phyloP scores from a whole-genome alignment of 2,888 invertebrate genomes.

The Napeogenes sylphis region DNA sequence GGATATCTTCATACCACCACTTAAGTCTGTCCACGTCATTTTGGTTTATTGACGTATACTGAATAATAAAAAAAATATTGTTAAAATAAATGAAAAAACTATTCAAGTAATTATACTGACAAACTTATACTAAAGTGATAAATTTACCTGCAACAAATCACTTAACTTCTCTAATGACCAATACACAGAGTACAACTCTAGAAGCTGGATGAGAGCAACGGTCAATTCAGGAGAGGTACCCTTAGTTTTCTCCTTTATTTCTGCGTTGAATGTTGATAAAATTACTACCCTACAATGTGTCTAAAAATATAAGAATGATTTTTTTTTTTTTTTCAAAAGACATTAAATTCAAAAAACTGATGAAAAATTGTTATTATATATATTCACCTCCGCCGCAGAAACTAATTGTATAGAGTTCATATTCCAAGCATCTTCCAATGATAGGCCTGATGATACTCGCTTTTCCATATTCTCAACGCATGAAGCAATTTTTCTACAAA shows the following conservation, averaged over 20 bases:
- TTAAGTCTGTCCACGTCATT: slow-evolving; percentile 76
- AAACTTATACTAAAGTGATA: too few relatives aligned
- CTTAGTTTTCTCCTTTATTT: slow-evolving; percentile 59
- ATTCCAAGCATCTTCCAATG: slow-evolving; percentile 91
- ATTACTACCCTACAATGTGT: slow-evolving; percentile 90
- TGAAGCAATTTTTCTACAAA: slow-evolving; percentile 81
- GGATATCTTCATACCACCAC: slow-evolving; percentile 80
- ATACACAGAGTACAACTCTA: slow-evolving; percentile 86
- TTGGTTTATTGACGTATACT: slow-evolving; percentile 80
- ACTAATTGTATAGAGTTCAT: slow-evolving; percentile 87
- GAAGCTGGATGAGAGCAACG: slow-evolving; percentile 81
- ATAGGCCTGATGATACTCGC: slow-evolving; percentile 78
- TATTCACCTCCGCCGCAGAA: slow-evolving; percentile 86
- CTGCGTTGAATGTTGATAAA: slow-evolving; percentile 82
- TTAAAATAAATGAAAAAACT: background rate
- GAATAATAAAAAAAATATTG: slow-evolving; percentile 34
- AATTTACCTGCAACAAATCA: slow-evolving; percentile 86
- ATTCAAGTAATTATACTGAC: background rate
- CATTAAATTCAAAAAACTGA: too few relatives aligned
- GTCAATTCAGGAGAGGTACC: slow-evolving; percentile 78
- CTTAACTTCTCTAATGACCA: slow-evolving; percentile 85
- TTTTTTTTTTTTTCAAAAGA: background rate
- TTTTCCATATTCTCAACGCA: slow-evolving; percentile 82
- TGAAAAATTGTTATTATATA: slow-evolving; percentile 7
- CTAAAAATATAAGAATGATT: slow-evolving; percentile 53